Evolutionary conservation across 2,113 vertebrate genomes (phyloP).

Genomic region (Fregetta grallaria): DNA sequence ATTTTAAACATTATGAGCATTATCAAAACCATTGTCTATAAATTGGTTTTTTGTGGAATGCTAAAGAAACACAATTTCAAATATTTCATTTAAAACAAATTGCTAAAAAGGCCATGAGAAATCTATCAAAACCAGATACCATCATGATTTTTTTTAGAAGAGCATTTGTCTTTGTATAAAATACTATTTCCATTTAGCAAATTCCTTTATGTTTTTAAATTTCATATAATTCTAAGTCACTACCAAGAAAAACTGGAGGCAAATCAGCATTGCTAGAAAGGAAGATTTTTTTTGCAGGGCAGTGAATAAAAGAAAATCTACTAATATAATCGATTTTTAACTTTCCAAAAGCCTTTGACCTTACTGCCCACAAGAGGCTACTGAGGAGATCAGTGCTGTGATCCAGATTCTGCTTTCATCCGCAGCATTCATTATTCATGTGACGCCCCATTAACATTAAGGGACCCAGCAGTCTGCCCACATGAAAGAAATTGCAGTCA

Average conservation of each 20-base stretch:
- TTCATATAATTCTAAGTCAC: background rate
- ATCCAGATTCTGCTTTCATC: background rate
- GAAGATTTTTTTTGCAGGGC: background rate
- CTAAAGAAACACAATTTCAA: background rate
- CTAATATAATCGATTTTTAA: background rate
- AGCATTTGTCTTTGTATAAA: background rate
- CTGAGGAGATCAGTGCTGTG: background rate
- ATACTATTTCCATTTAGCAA: background rate
- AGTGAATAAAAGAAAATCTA: background rate
- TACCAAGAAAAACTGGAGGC: background rate
- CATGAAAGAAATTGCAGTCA: background rate
- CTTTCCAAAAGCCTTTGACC: background rate
- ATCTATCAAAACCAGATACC: background rate
- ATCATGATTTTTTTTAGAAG: background rate
- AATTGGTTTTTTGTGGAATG: background rate
- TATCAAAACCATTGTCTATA: background rate
- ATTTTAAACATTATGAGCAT: background rate
- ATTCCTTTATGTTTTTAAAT: background rate
- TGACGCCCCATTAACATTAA: background rate
- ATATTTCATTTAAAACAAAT: background rate
- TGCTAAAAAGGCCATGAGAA: background rate
- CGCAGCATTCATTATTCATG: background rate
- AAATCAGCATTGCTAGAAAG: background rate
- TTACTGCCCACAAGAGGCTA: background rate
- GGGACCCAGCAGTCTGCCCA: background rate